Base-by-base conservation (phyloP, 1,140 invertebrate species). In the Drosophila pruinosa region DNA sequence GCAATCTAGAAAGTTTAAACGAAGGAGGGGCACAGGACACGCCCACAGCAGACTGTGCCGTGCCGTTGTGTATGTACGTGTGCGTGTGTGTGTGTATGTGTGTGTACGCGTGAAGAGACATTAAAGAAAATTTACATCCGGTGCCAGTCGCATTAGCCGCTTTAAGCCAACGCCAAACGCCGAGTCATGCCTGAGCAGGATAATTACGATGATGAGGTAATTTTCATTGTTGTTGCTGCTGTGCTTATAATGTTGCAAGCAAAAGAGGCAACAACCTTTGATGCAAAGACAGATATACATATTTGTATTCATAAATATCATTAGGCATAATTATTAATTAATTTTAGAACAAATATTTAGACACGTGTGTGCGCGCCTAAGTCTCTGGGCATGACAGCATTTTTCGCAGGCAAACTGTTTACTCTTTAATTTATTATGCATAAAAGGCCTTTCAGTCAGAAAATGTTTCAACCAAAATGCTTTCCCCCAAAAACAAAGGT, bases 151-250 rank as follows among this genome's bases (percentile, higher is more conserved):
- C 71, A 81, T 70, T 67, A 75, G 76, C 58, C 67, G 76, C 48
- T 62, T 62, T 65, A 78, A 85, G 72, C 15, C 67, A 38, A 59
- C 45, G 12, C 19, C 63, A 80, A 76, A 80, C 67, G 72, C 61
- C 85, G 50, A 85, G 79, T 74, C 81, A 89, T 89, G 86, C 78
- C 86, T 68, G 86, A 89, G 72, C 86, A 89, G 78, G 86, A 89
- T 80, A 89, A 89, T 89, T 89, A 89, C 78, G 88, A 89, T 82
- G 86, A 89, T 86, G 86, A 89, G 86, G 86, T 89, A 89, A 89
- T 78, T 79, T 89, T 78, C 72, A 86, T 86, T 86, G 69, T 71
- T 75, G 41, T 36, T 47, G 26, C 39, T 59, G 54, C 56, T 52
- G 21, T 22, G n/a, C 0, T 21, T 41, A 26, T 17, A 15, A n/a